Evolutionary conservation across 2,113 vertebrate species (phyloP), one percentile per base, ranked within the genome.

Genomic region (Percina caprodes): DNA sequence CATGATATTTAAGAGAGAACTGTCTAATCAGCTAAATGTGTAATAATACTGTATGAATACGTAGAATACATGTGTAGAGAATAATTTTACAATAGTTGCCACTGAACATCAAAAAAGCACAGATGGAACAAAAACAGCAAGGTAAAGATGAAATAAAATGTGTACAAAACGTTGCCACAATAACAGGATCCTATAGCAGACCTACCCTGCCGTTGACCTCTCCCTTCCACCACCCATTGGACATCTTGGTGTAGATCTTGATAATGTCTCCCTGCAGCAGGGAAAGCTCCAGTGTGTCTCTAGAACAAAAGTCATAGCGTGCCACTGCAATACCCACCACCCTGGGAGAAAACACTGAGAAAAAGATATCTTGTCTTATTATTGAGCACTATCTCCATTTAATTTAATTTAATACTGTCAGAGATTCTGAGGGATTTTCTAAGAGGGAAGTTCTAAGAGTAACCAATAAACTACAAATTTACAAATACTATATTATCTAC

Each of bases 201-300:
- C 90, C 49, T 66, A 95, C 95, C 92, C 77, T 94, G 93, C 96
- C 96, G 0, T 96, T 95, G 0, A 96, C 93, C 91, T 98, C 98
- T 73, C 98, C 98, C 86, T 95, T 95, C 98, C 98, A 99, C 98
- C 97, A 99, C 85, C 98, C 98, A 14, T 97, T 97, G 0, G 96
- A 92, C 94, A 96, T 95, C 92, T 99, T 99, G 18, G 94, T 96
- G 84, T 97, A 97, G 84, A 99, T 97, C 92, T 96, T 98, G 76
- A 99, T 97, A 39, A 96, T 74, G 1, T 99, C 97, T 12, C 97
- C 98, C 89, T 97, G 97, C 81, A 94, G 12, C 33, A 99, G 85
- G 24, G 97, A 97, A 6, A 99, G 87, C 33, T 99, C 97, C 21
- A 96, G 91, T 73, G 96, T 97, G 81, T 99, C 98, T 84, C 97